Percentiles rank a stretch among this genome's conserved stretches.
Evolutionary conservation across 2,888 invertebrate genomes (phyloP).

Genomic region (Bellardia pandia): DNA sequence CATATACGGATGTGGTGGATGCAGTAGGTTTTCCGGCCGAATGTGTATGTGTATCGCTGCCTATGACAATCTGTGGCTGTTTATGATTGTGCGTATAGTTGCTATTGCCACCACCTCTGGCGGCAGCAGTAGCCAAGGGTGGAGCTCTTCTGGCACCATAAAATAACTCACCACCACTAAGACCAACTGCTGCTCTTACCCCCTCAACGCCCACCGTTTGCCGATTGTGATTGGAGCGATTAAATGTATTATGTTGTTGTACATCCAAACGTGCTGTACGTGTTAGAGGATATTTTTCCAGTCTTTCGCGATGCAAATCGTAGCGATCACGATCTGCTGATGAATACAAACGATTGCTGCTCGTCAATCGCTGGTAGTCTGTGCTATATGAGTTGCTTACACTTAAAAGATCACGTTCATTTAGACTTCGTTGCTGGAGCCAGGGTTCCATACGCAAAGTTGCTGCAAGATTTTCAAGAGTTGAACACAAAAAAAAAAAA

Average conservation of each 20-base stretch:
- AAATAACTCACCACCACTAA: conserved; percentile 56
- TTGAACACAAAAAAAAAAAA: conserved; percentile 66
- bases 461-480: conserved; percentile 76
- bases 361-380: conserved; percentile 80
- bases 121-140: conserved; percentile 73
- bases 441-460: conserved; percentile 78
- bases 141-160: conserved; percentile 72
- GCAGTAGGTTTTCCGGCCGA: conserved; percentile 73
- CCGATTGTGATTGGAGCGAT: conserved; percentile 85
- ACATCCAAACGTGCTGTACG: conserved; percentile 83
- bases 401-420: conserved; percentile 81
- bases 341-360: conserved; percentile 81
- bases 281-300: conserved; percentile 81
- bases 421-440: conserved; percentile 82
- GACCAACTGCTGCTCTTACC: conserved; percentile 26
- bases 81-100: conserved; percentile 77
- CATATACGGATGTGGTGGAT: conserved; percentile 54
- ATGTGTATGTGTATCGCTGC: conserved; percentile 75
- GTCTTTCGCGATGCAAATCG: conserved; percentile 81
- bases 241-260: conserved; percentile 83
- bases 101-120: conserved; percentile 72
- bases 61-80: conserved; percentile 84
- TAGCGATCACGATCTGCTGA: conserved; percentile 82
- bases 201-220: conserved; percentile 77
- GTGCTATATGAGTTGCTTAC: conserved; percentile 77